These are phyloP conservation scores for Malacoctenus gilli DNA, from an alignment of 2,797 vertebrate species.

Conservation along the genomic window DNA sequence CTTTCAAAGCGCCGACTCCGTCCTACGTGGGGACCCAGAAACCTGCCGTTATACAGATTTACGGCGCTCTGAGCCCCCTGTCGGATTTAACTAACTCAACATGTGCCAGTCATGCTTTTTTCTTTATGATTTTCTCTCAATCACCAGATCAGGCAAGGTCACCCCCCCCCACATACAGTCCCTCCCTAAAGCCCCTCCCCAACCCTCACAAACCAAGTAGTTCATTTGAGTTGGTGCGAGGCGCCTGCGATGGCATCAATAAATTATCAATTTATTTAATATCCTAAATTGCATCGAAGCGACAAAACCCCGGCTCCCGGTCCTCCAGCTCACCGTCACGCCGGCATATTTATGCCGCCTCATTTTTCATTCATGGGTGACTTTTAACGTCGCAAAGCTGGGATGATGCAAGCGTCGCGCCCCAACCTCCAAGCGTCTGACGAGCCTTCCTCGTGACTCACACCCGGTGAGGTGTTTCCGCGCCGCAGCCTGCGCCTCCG, in stretches of 20 bases:
- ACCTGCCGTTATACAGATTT: no score
- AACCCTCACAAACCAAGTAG: slow-evolving; percentile 35
- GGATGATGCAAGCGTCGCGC: not conserved
- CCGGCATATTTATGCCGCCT: slow-evolving; percentile 5
- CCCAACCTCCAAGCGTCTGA: not conserved
- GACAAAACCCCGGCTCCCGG: slow-evolving; percentile 7
- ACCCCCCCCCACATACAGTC: slow-evolving; percentile 13
- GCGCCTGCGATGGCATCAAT: slow-evolving; percentile 43
- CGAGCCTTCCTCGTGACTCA: slow-evolving; percentile 6
- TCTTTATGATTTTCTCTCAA: slow-evolving; percentile 25
- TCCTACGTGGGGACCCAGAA: no score
- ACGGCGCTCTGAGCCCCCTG: slow-evolving; percentile 8
- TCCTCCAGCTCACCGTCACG: not conserved
- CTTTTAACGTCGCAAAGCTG: not conserved
- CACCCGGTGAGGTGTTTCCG: not conserved
- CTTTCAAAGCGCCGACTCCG: slow-evolving; percentile 19
- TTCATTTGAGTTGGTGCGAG: slow-evolving; percentile 46
- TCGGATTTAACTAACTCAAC: slow-evolving; percentile 24
- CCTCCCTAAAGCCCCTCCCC: no score
- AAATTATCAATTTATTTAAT: slow-evolving; percentile 41
- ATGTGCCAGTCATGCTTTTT: slow-evolving; percentile 27
- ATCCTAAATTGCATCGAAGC: not conserved
- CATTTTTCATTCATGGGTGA: slow-evolving; percentile 10
- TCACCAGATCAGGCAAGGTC: slow-evolving; percentile 42
- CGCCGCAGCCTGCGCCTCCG: no score